Base-by-base conservation (phyloP, 2,113 vertebrate genomes). In the Macheiramphus alcinus region DNA sequence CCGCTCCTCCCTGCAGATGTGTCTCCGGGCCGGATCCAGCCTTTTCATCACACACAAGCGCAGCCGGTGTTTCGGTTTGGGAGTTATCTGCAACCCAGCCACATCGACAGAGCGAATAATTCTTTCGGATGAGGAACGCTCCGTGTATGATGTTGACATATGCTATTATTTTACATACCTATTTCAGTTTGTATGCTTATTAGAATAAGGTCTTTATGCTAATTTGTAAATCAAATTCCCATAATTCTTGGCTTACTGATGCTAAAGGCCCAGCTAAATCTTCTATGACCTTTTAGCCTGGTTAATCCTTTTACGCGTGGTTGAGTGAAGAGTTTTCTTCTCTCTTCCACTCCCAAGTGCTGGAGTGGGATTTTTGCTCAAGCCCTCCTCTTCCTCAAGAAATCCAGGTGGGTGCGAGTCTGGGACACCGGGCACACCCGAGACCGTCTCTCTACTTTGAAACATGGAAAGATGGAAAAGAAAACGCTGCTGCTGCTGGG, bases 191-290 rank as follows among this genome's bases (percentile, higher is more conserved):
- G n/a, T 56, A 16, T 85, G 92, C 95, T 96, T 80, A 95, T 96
- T 94, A 91, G 78, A 96, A 95, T 96, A 96, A 97, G 93, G 96
- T 93, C 95, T 96, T 97, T 95, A 97, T 96, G 96, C 96, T 97
- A 97, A 97, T 97, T 97, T 96, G 93, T 85, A 93, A 96, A 96
- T 93, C 95, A 97, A 97, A 93, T 94, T 96, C 96, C 95, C 94
- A 96, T 97, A 94, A 96, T 96, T 97, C 96, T 95, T 96, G 96
- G 87, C 94, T 97, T 96, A 96, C 91, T 72, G 94, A 95, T 96
- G 91, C 81, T 96, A 96, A 97, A 96, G 95, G 94, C 91, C 94
- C 73, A 36, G 86, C 86, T 96, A 96, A 97, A 97, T 93, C 96
- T 97, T 93, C 93, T 93, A 7, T 68, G 96, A 97, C 96, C 96